Evolutionary conservation across 2,797 vertebrate species (phyloP), one percentile per base, ranked within the genome.

Genomic region (Hapalemur alaotrensis): DNA sequence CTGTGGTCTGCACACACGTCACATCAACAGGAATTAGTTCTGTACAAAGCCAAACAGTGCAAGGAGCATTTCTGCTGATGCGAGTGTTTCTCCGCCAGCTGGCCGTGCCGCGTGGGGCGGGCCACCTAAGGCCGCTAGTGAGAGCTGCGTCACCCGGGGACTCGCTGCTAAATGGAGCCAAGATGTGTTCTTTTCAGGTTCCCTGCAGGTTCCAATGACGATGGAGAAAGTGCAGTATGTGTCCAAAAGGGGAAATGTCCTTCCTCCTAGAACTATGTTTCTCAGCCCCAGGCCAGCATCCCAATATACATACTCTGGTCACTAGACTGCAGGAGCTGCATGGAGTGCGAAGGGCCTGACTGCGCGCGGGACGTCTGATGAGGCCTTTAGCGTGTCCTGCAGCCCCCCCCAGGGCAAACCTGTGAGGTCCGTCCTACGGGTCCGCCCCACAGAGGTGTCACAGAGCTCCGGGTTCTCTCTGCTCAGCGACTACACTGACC

Each of bases 391-490:
- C 2, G 18, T 15, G 6, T 52, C 95, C 72, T n/a, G 38, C 1
- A 4, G 25, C 57, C 15, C 76, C 63, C 63, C 4, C 4, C 13
- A 41, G 22, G 15, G 23, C 63, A 69, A 7, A 20, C 9, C 10
- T 0, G 17, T 4, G 17, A 41, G 30, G n/a, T 22, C 70, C n/a
- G 43, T 0, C 2, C 28, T 12, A 23, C 1, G 0, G 13, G 18
- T 30, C 72, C 25, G 69, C 70, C 8, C 15, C 22, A 2, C 61
- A 0, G 6, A 25, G 18, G 18, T 1, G 0, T 20, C 18, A 0
- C 32, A 13, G 73, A 4, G 43, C 70, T 18, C 4, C 2, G 15
- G 25, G 50, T 17, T 1, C 72, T 32, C 72, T 69, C 70, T 59
- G 28, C 2, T 7, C 4, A 0, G 46, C 65, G n/a, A 17, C 61